Conservation (phyloP, 2,113 vertebrate species). For the Crotalus tigris region DNA sequence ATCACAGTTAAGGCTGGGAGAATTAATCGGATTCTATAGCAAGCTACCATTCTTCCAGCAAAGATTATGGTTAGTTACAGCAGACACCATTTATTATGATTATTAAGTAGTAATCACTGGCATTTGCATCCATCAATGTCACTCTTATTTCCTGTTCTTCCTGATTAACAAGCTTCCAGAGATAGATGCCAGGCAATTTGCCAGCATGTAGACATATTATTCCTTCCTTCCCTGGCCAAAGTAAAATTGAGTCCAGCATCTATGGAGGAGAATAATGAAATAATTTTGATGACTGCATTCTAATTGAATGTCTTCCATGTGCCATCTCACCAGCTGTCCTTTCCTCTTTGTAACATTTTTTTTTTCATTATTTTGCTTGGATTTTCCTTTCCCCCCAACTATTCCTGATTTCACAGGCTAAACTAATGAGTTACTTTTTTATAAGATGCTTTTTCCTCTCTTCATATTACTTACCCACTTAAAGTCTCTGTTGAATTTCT, state of each 20-base stretch:
- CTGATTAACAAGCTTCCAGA: constrained; percentile 10
- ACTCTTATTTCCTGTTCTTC: background rate
- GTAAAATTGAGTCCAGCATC: constrained; percentile 56
- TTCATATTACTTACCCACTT: constrained; percentile 75
- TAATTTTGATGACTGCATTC: constrained; percentile 53
- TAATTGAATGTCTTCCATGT: constrained; percentile 55
- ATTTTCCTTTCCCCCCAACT: constrained; percentile 39
- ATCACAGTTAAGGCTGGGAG: background rate
- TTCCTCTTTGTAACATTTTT: constrained; percentile 36
- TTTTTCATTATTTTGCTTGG: constrained; percentile 45
- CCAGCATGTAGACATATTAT: constrained; percentile 1
- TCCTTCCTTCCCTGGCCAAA: constrained; percentile 14
- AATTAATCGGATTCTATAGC: background rate
- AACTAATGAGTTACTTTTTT: constrained; percentile 70
- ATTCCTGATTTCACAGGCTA: background rate
- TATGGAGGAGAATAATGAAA: constrained; percentile 56
- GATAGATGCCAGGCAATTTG: constrained; percentile 14
- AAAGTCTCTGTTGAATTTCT: constrained; percentile 64
- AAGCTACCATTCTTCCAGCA: background rate
- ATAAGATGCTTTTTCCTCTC: constrained; percentile 61
- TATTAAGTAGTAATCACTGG: accelerated
- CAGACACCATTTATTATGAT: background rate
- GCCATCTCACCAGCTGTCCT: constrained; percentile 18
- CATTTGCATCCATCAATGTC: background rate
- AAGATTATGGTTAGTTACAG: background rate